These are phyloP conservation scores for Acropora yongei DNA, from an alignment of 64 coral and sea anemone species.

Conservation along the genomic window DNA sequence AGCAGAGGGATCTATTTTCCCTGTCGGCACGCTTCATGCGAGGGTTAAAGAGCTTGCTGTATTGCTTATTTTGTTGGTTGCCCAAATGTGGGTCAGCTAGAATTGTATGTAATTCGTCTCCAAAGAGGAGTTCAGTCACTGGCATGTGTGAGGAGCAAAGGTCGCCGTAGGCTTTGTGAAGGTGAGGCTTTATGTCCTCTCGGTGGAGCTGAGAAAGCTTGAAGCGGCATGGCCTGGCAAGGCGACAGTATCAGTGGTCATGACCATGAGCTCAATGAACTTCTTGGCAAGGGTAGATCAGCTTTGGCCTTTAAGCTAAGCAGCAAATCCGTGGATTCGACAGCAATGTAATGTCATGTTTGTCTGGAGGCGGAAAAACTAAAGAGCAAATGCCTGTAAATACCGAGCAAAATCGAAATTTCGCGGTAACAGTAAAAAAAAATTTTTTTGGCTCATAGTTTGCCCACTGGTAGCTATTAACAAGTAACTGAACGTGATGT, in stretches of 20 bases:
- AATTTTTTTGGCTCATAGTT: too few species aligned
- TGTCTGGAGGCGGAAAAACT: constrained; percentile 3
- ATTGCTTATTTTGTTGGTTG: not conserved
- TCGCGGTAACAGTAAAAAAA: too few species aligned
- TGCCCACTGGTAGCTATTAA: too few species aligned
- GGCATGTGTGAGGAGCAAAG: constrained; percentile 30
- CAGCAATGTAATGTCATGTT: constrained; percentile 11
- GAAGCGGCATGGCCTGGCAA: constrained; percentile 16
- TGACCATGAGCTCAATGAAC: not conserved
- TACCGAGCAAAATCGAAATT: too few species aligned
- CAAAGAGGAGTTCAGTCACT: constrained; percentile 49
- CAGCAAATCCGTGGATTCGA: constrained; percentile 25
- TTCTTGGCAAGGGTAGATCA: not conserved
- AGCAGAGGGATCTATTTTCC: not conserved
- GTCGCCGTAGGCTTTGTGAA: constrained; percentile 45
- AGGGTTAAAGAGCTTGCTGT: constrained; percentile 23
- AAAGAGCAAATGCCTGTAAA: not conserved
- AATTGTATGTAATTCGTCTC: constrained; percentile 31
- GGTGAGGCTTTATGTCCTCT: constrained; percentile 41
- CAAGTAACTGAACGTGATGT: too few species aligned
- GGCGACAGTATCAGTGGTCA: too few species aligned
- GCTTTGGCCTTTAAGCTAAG: constrained; percentile 18
- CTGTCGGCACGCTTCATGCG: not conserved
- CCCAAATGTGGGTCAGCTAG: too few species aligned
- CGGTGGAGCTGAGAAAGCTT: constrained; percentile 30